Evolutionary conservation across 2,888 invertebrate genomes (phyloP).

Genomic region (Sesia bembeciformis): DNA sequence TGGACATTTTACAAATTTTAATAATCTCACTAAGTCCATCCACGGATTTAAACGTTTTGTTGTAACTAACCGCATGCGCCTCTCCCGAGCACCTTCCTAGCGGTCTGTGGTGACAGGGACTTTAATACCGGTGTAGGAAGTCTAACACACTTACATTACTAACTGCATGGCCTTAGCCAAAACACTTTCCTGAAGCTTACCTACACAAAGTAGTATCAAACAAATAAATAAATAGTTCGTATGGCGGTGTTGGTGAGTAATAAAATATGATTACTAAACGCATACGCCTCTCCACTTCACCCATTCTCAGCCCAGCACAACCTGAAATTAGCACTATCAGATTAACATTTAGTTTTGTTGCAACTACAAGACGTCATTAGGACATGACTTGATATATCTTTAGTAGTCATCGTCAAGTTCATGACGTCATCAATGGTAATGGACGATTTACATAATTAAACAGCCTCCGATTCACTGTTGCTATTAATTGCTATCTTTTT

Average conservation of each 20-base stretch:
- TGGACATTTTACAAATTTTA: too few species aligned
- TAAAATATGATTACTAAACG: conserved; percentile 25
- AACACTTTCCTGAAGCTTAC: conserved; percentile 24
- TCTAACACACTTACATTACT: conserved; percentile 33
- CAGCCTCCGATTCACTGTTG: too few species aligned
- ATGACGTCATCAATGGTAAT: too few species aligned
- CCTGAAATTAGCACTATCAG: too few species aligned
- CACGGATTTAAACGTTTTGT: conserved; percentile 27
- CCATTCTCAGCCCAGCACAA: conserved; percentile 34
- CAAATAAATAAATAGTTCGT: conserved; percentile 2
- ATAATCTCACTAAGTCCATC: conserved; percentile 1
- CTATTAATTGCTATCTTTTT: too few species aligned
- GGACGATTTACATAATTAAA: too few species aligned
- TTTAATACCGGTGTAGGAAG: conserved; percentile 18
- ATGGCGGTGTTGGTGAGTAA: conserved; percentile 3
- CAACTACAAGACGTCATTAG: too few species aligned
- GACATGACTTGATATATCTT: too few species aligned
- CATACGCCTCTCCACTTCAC: conserved; percentile 48
- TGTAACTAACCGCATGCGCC: conserved; percentile 51
- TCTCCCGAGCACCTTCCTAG: conserved; percentile 41
- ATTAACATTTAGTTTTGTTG: too few species aligned
- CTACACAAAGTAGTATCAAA: conserved; percentile 11
- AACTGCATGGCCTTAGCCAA: conserved; percentile 44
- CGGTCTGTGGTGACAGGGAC: conserved; percentile 33
- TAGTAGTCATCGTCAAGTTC: too few species aligned